A percentile compares a stretch with the other conserved stretches of the same genome.
Conservation (phyloP, 1,140 invertebrate genomes). For the Prorops nasuta region DNA sequence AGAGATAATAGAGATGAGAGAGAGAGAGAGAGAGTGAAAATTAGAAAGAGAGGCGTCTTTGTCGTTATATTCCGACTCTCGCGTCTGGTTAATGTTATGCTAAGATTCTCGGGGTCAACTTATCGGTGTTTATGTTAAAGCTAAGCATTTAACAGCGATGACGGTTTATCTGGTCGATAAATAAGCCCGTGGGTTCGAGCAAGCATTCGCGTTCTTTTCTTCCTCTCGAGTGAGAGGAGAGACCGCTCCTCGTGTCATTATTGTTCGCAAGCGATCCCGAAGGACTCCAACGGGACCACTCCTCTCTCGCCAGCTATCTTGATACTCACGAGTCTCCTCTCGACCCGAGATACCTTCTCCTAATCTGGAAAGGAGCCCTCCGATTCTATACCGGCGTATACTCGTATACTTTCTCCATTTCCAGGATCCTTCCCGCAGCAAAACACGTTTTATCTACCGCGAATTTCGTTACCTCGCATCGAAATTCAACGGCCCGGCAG, state of each 20-base stretch:
- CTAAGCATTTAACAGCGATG: constrained; percentile 36
- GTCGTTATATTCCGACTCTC: constrained; percentile 26
- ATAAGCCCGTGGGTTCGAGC: constrained; percentile 23
- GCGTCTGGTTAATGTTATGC: constrained; percentile 36
- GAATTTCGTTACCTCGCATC: too few relatives aligned
- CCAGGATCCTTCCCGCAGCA: too few relatives aligned
- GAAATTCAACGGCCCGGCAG: too few relatives aligned
- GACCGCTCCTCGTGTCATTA: constrained; percentile 17
- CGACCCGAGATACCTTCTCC: constrained; percentile 15
- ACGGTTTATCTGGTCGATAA: constrained; percentile 38
- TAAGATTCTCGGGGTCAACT: constrained; percentile 23
- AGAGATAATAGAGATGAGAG: too few relatives aligned
- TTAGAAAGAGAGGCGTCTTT: too few relatives aligned
- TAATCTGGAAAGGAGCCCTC: constrained; percentile 10
- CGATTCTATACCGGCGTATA: too few relatives aligned
- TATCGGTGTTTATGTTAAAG: constrained; percentile 43
- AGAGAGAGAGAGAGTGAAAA: too few relatives aligned
- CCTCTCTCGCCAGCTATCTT: background rate
- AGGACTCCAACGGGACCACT: constrained; percentile 10
- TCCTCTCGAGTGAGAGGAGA: constrained; percentile 7
- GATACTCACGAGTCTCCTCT: constrained; percentile 8
- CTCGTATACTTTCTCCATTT: too few relatives aligned
- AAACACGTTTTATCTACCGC: too few relatives aligned
- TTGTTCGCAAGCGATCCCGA: constrained; percentile 21
- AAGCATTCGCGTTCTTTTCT: constrained; percentile 20